Percentiles rank a stretch among this genome's conserved stretches.
These are phyloP conservation scores for Patella vulgata DNA, from an alignment of 1,140 invertebrate species.

Conservation along the genomic window DNA sequence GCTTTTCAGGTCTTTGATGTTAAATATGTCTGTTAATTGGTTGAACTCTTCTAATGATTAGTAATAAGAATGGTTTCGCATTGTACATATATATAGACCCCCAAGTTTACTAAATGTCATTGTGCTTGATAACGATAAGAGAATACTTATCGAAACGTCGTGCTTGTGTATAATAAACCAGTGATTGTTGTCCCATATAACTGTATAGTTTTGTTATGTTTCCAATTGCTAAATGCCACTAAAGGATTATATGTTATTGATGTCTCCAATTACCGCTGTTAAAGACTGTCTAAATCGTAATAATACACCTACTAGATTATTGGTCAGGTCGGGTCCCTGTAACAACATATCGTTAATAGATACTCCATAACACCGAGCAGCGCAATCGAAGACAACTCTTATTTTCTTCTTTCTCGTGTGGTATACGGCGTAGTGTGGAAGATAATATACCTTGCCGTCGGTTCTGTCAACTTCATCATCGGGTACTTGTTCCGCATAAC, in stretches of 20 bases:
- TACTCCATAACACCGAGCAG: slow-evolving; percentile 27
- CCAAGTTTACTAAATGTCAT: too few species aligned
- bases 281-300: slow-evolving; percentile 31
- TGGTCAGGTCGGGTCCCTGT: slow-evolving; percentile 62
- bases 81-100: too few species aligned
- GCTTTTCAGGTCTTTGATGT: too few species aligned
- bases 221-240: too few species aligned
- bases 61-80: too few species aligned
- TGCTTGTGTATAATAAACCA: slow-evolving; percentile 19
- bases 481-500: slow-evolving; percentile 21
- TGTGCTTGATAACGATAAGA: slow-evolving; percentile 29
- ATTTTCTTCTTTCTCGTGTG: slow-evolving; percentile 32
- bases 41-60: too few species aligned
- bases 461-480: slow-evolving; percentile 3
- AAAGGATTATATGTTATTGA: slow-evolving; percentile 40
- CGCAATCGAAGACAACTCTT: slow-evolving; percentile 40
- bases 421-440: slow-evolving; percentile 36
- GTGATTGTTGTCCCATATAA: too few species aligned
- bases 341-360: slow-evolving; percentile 48
- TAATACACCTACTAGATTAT: slow-evolving; percentile 38
- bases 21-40: too few species aligned
- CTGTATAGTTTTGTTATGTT: too few species aligned
- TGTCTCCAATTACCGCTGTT: slow-evolving; percentile 35
- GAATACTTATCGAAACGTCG: slow-evolving; percentile 23
- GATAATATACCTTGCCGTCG: slow-evolving; percentile 22